Percentiles rank a stretch among this genome's conserved stretches.
Conservation (phyloP, 2,797 vertebrate species). For the Phrynocephalus guinanensis region DNA sequence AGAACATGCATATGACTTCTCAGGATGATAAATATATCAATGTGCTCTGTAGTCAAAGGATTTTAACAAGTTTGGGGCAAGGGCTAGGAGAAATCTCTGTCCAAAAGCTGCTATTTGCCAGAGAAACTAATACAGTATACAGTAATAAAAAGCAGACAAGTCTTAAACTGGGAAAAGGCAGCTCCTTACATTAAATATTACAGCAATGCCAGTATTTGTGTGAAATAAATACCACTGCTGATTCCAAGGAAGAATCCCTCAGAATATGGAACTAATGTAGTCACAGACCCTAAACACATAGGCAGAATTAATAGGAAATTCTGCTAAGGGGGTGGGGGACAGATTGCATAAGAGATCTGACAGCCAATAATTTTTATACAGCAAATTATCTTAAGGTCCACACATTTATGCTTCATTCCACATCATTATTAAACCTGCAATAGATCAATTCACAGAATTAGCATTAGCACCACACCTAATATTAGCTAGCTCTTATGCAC, state of each 20-base stretch:
- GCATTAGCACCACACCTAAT: neutral
- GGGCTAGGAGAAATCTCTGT: neutral
- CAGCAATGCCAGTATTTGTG: neutral
- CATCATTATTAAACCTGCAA: too few relatives aligned
- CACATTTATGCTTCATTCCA: neutral
- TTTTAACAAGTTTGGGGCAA: neutral
- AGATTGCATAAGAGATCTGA: neutral
- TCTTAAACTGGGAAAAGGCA: neutral
- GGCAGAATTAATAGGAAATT: neutral
- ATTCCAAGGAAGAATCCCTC: neutral
- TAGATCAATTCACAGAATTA: neutral
- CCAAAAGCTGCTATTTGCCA: neutral
- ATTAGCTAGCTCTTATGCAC: neutral
- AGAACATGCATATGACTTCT: neutral
- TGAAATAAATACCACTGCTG: neutral
- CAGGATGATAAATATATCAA: slow-evolving; percentile 2
- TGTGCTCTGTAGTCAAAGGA: neutral
- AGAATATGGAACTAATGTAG: neutral
- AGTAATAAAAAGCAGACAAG: neutral
- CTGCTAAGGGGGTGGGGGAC: neutral
- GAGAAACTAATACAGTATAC: neutral
- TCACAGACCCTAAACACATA: neutral
- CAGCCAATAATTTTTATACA: neutral
- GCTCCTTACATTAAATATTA: neutral
- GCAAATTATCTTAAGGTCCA: neutral